These are phyloP conservation scores for Phaedon cochleariae DNA, from an alignment of 2,888 invertebrate genomes.

Conservation along the genomic window DNA sequence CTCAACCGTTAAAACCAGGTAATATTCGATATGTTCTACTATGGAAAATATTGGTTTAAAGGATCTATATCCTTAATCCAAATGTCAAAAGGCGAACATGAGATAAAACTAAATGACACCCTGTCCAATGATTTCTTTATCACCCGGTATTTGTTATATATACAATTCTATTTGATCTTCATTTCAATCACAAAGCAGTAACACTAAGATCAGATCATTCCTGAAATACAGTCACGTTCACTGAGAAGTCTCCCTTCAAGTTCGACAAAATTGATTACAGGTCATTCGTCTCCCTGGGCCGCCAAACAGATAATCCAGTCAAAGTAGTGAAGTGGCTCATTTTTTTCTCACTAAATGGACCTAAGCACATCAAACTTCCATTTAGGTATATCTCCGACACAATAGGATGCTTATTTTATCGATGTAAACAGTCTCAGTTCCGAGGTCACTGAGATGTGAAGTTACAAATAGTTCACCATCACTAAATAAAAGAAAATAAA, in stretches of 20 bases:
- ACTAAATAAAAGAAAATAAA: slow-evolving; percentile 61
- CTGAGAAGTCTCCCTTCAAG: slow-evolving; percentile 20
- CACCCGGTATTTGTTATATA: no score
- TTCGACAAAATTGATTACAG: slow-evolving; percentile 54
- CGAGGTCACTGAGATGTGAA: slow-evolving; percentile 50
- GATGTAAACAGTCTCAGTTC: slow-evolving; percentile 51
- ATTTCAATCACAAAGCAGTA: neutral
- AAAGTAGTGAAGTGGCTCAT: slow-evolving; percentile 49
- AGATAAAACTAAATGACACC: no score
- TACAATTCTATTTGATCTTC: no score
- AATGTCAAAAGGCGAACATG: no score
- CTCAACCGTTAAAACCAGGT: no score
- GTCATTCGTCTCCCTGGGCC: slow-evolving; percentile 56
- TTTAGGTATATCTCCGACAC: slow-evolving; percentile 45
- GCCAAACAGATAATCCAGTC: slow-evolving; percentile 50
- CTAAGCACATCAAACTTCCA: slow-evolving; percentile 48
- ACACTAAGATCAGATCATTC: slow-evolving; percentile 11
- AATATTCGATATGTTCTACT: no score
- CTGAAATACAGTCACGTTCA: slow-evolving; percentile 22
- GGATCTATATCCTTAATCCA: no score
- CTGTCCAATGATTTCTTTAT: no score
- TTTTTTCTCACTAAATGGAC: slow-evolving; percentile 57
- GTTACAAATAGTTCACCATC: slow-evolving; percentile 60
- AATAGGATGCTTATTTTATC: slow-evolving; percentile 49
- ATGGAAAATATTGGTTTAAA: no score